These are phyloP conservation scores for Mythimna pallens DNA, from an alignment of 2,888 invertebrate species.

Conservation along the genomic window DNA sequence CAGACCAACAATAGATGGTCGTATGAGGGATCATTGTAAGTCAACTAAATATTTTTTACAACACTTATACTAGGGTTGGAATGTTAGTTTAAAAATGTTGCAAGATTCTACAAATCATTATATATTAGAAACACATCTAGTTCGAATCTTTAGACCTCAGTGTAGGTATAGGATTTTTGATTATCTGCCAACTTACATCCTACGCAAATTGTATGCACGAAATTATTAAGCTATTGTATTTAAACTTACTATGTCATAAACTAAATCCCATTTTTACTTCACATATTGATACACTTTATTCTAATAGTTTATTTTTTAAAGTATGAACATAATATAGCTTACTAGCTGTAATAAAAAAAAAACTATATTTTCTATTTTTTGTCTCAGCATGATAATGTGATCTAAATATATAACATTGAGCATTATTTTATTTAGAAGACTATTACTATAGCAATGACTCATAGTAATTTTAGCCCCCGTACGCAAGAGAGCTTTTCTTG, in stretches of 20 bases:
- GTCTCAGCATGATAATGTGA: background rate
- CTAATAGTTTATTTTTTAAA: background rate
- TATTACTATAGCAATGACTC: background rate
- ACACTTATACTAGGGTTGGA: constrained; percentile 53
- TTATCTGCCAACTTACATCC: constrained; percentile 40
- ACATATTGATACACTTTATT: constrained; percentile 35
- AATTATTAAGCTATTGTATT: constrained; percentile 29
- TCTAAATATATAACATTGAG: constrained; percentile 5
- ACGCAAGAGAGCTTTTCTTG: background rate
- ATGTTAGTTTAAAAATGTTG: constrained; percentile 55
- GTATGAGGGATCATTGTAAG: background rate
- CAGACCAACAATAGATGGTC: constrained; percentile 17
- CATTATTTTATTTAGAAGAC: constrained; percentile 8
- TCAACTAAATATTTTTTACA: constrained; percentile 23
- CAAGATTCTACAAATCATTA: constrained; percentile 21
- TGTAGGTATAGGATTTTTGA: constrained; percentile 27
- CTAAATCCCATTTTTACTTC: constrained; percentile 19
- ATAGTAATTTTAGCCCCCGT: background rate
- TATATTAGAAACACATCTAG: constrained; percentile 13
- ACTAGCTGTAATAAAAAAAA: background rate
- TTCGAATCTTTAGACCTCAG: constrained; percentile 20
- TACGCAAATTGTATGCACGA: constrained; percentile 22
- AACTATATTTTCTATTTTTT: constrained; percentile 3
- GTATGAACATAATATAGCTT: background rate
- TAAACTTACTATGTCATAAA: constrained; percentile 11